Evolutionary conservation across 1,140 invertebrate species (phyloP), one percentile per base, ranked within the genome.

Genomic region (Bombyx mandarina): DNA sequence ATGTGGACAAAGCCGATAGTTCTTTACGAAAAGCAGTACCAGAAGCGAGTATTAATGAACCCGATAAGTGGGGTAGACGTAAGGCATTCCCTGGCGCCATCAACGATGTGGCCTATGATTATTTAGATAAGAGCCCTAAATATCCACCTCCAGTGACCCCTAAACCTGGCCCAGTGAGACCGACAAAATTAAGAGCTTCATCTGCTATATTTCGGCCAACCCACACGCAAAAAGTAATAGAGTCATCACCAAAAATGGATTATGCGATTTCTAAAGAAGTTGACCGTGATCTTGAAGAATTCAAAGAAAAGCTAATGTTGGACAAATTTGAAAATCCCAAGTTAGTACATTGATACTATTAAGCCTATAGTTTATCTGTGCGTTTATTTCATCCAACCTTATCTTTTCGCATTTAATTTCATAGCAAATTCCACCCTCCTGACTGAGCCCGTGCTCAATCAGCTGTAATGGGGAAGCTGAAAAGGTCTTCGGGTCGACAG

Each of bases 231-330:
- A 26, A 10, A 47, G n/a, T 8, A 7, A 3, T 52, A 45, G n/a
- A 54, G 35, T 49, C 42, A 45, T 52, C 62, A 51, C 57, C 12
- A 61, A 56, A 42, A 45, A 26, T 45, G 43, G 64, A 61, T 26
- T 22, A 56, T 8, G 53, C 56, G 44, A 50, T 66, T 26, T 56
- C 62, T 22, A 71, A 69, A 60, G 62, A 65, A 18, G 63, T 71
- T 43, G 65, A 74, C 18, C 63, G 67, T 43, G 64, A 67, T 46
- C 63, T 75, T 47, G 67, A 70, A 50, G 57, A 58, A 8, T 65
- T 69, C 35, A 69, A 68, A 49, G 62, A 66, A 48, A 59, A 55
- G 48, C 46, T 54, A 43, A 22, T 63, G n/a, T 42, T 58, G 22
- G 63, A 65, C 22, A 65, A 61, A 63, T 63, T 57, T 8, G 61